These are phyloP conservation scores for Syngnathus floridae DNA, from an alignment of 2,113 vertebrate genomes.

Conservation along the genomic window DNA sequence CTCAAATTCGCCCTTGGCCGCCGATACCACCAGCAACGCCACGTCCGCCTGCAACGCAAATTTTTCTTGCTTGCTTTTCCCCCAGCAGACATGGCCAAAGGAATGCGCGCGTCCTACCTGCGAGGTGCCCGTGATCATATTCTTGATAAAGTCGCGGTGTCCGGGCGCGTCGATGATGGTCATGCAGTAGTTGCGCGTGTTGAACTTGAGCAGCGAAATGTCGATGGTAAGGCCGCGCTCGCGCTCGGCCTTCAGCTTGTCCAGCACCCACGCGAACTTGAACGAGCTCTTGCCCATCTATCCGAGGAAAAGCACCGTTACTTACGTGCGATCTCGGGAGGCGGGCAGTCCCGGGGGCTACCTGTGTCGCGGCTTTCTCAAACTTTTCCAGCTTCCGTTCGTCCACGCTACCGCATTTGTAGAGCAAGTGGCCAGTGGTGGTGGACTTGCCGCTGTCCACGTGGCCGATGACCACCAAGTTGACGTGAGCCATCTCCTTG, in stretches of 20 bases:
- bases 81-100: no score
- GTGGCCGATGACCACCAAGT: constrained; percentile 75
- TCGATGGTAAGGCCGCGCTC: constrained; percentile 79
- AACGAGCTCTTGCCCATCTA: constrained; percentile 79
- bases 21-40: constrained; percentile 70
- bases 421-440: constrained; percentile 73
- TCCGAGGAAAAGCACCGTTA: fast-evolving
- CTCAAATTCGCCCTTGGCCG: constrained; percentile 72
- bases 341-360: neutral
- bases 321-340: fast-evolving
- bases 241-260: constrained; percentile 75
- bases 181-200: constrained; percentile 70
- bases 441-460: constrained; percentile 78
- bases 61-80: neutral
- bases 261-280: constrained; percentile 78
- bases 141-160: constrained; percentile 79
- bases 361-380: constrained; percentile 70
- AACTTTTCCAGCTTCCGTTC: constrained; percentile 73
- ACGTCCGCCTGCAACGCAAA: constrained; percentile 63
- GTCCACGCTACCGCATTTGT: constrained; percentile 74
- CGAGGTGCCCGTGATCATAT: constrained; percentile 80
- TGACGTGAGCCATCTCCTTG: constrained; percentile 68
- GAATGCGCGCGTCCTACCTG: constrained; percentile 45
- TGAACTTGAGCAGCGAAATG: constrained; percentile 73
- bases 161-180: constrained; percentile 79